Evolutionary conservation across 64 coral and sea anemone species (phyloP).

Genomic region (Dendrophyllia cribrosa): DNA sequence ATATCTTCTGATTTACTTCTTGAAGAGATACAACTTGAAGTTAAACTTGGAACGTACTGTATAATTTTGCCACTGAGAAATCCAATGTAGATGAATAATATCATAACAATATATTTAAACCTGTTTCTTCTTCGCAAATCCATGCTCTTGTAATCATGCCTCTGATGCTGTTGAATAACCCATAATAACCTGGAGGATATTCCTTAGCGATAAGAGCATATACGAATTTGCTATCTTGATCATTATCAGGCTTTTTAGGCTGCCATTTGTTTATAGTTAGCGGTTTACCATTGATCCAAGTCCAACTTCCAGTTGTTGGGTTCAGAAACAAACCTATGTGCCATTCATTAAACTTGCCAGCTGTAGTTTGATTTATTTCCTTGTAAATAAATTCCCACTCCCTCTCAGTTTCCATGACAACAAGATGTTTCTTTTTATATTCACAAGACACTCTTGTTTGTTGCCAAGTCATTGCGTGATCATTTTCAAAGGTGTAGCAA

Average conservation of each 20-base stretch:
- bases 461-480: background rate
- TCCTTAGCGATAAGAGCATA: background rate
- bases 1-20: no score
- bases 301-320: background rate
- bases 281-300: slow-evolving; percentile 16
- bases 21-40: no score
- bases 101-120: background rate
- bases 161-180: background rate
- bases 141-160: background rate
- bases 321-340: background rate
- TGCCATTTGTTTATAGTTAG: slow-evolving; percentile 24
- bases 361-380: no score
- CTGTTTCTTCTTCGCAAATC: slow-evolving; percentile 28
- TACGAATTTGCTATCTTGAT: no score
- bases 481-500: background rate
- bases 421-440: background rate
- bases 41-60: no score
- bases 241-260: background rate
- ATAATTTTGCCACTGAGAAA: no score
- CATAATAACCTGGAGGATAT: background rate
- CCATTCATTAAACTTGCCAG: background rate
- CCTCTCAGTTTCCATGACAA: background rate
- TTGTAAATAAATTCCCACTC: background rate
- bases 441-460: background rate
- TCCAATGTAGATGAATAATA: no score